phyloP scores from a whole-genome alignment of 2,797 vertebrate species.

The Natrix natrix region DNA sequence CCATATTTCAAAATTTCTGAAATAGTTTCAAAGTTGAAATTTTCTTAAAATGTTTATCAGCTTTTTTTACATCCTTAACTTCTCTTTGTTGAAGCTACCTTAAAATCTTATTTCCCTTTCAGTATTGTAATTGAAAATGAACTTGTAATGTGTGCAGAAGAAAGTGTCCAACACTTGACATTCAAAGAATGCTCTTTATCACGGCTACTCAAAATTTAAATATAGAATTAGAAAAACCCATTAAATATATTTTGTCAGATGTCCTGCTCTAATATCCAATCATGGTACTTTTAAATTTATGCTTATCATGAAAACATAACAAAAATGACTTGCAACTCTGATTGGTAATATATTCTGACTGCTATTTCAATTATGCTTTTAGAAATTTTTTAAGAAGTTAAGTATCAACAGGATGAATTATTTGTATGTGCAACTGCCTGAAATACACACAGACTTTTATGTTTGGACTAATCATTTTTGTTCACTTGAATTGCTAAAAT shows the following conservation, averaged over 20 bases:
- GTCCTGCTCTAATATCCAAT: not conserved
- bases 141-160: not conserved
- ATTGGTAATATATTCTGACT: not conserved
- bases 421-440: not conserved
- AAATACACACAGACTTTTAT: not conserved
- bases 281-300: not conserved
- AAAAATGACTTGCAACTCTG: not conserved
- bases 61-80: not conserved
- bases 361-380: not conserved
- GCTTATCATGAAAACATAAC: not conserved
- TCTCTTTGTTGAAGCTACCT: not conserved
- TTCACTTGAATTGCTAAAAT: not conserved
- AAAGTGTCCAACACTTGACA: not conserved
- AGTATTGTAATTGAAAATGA: not conserved
- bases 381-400: not conserved
- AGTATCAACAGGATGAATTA: not conserved
- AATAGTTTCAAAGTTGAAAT: not conserved
- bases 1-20: not conserved
- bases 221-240: not conserved
- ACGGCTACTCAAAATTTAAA: not conserved
- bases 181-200: not conserved
- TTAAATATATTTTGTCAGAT: not conserved
- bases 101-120: not conserved
- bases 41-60: not conserved
- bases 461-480: rapidly evolving